phyloP scores from a whole-genome alignment of 2,113 vertebrate genomes.

The Ceyx melanurus region DNA sequence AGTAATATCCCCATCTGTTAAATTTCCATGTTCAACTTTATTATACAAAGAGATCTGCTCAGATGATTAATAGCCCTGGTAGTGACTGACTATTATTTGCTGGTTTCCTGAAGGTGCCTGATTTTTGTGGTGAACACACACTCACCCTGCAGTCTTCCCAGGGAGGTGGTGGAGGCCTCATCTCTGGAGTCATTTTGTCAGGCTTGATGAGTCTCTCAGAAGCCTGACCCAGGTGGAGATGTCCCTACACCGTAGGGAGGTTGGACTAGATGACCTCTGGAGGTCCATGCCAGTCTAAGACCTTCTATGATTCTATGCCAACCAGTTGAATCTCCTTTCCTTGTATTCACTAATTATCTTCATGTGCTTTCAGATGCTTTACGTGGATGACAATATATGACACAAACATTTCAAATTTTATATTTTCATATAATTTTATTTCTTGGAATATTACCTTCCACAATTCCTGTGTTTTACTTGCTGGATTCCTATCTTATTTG shows the following conservation, averaged over 20 bases:
- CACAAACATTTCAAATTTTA: not conserved
- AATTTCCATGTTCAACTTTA: not conserved
- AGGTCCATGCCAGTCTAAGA: no score
- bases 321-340: not conserved
- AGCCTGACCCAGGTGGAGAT: no score
- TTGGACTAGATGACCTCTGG: no score
- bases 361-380: not conserved
- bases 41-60: not conserved
- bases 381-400: not conserved
- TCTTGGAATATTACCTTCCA: not conserved
- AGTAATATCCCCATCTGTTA: not conserved
- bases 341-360: not conserved
- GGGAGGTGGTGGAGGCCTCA: no score
- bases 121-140: not conserved
- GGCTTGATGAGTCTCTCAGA: no score
- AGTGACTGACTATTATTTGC: not conserved
- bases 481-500: not conserved
- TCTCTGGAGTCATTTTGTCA: no score
- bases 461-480: not conserved
- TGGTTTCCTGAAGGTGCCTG: not conserved
- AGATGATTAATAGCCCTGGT: slow-evolving; percentile 13
- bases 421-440: not conserved
- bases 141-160: not conserved
- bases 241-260: no score
- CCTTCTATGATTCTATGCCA: not conserved